Base-by-base conservation (phyloP, 2,797 vertebrate genomes). In the Manis crassicaudata region DNA sequence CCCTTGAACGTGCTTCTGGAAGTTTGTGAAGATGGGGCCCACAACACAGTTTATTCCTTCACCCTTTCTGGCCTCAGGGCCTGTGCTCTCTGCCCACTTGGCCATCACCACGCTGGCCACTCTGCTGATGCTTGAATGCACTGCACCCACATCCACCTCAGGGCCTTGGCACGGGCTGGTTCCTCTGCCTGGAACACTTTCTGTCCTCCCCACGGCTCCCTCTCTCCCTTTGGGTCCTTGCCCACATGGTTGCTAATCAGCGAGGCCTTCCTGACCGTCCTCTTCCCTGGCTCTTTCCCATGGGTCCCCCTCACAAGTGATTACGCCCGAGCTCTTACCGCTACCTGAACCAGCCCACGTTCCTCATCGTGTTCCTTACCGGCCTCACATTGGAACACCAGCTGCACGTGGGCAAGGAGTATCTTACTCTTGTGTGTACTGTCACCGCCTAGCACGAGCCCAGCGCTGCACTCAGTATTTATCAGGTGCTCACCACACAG, bases 401-500 rank as follows among this genome's bases (percentile, higher is more conserved):
- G 25, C 56, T 63, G 67, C 25, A 4, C 1, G 1, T 1, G 0
- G 68, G 35, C 58, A 75, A 60, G 37, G 37, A 4, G 11, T 32
- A n/a, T 50, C 27, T 32, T 12, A 37, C n/a, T 46, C 9, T 3
- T 14, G 8, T 27, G 21, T 56, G 58, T 37, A 2, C 84, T 23
- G 62, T 21, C 43, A 43, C 73, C 81, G 54, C 67, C 90, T 72
- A 7, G 10, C 0, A 5, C 8, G 11, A 1, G 21, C 58, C 54
- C 56, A 6, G 10, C 8, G 0, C 2, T 7, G 23, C n/a, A 14
- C 20, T 0, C 40, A 4, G 14, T 11, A 6, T 10, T 25, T 29
- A 7, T 0, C 3, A 25, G 37, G 70, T 0, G 5, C 54, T 35
- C 4, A 0, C 50, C 3, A 2, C n/a, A 3, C 1, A 1, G n/a